phyloP scores from a whole-genome alignment of 2,113 vertebrate genomes.

The Hymenochirus boettgeri region DNA sequence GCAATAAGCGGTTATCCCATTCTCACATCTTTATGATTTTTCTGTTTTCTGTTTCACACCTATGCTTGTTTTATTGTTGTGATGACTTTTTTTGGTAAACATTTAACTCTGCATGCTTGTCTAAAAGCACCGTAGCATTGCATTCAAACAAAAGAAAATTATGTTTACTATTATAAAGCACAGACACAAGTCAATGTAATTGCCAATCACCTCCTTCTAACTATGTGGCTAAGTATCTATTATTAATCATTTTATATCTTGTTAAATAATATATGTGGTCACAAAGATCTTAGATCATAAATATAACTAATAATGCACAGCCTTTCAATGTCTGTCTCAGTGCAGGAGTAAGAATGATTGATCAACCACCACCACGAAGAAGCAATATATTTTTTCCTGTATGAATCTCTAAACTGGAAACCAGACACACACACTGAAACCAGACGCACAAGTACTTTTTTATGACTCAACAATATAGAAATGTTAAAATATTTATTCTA shows the following conservation, averaged over 20 bases:
- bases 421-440: no score
- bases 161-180: background rate
- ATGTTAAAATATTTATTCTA: no score
- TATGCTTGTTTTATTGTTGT: no score
- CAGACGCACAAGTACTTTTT: no score
- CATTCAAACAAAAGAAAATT: background rate
- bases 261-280: conserved; percentile 37
- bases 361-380: conserved; percentile 18
- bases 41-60: no score
- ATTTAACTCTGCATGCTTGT: no score
- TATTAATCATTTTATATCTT: conserved; percentile 48
- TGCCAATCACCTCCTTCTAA: conserved; percentile 44
- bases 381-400: conserved; percentile 12
- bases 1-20: no score
- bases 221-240: conserved; percentile 46
- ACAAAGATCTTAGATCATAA: conserved; percentile 43
- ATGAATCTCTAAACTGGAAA: background rate
- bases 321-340: conserved; percentile 16
- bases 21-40: no score
- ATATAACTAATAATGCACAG: conserved; percentile 42
- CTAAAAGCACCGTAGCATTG: no score
- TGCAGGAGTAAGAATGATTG: conserved; percentile 35
- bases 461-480: no score
- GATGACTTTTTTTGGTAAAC: no score
- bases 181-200: conserved; percentile 33